Conservation (phyloP, 2,888 invertebrate genomes). For the Andrena flavipes region DNA sequence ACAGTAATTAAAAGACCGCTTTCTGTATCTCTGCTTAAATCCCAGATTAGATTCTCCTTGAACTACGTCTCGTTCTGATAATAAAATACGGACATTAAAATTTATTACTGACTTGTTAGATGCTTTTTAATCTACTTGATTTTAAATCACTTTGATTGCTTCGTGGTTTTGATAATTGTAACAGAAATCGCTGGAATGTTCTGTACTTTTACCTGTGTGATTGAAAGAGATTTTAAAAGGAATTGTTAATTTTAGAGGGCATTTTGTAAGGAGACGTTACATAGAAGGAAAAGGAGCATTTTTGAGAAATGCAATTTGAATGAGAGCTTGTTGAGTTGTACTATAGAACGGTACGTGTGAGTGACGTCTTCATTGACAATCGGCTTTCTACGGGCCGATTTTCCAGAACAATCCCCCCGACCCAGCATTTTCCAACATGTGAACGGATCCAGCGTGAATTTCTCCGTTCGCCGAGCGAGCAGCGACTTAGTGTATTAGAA, state of each 20-base stretch:
- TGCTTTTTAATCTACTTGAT: no score
- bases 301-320: neutral
- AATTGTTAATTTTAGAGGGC: no score
- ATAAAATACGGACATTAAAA: no score
- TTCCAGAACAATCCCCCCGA: conserved; percentile 55
- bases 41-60: no score
- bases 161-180: neutral
- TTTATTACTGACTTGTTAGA: no score
- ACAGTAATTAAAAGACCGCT: conserved; percentile 8
- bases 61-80: no score
- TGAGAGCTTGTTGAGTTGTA: neutral
- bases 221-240: no score
- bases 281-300: neutral
- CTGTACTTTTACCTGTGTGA: no score
- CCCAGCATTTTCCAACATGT: conserved; percentile 53
- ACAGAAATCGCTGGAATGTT: no score
- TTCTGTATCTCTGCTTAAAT: no score
- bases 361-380: conserved; percentile 45
- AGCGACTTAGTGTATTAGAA: conserved; percentile 41
- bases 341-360: neutral
- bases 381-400: conserved; percentile 60
- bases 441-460: conserved; percentile 51
- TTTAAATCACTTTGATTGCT: neutral
- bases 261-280: neutral
- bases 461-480: conserved; percentile 51